Evolutionary conservation across 2,113 vertebrate species (phyloP), one percentile per base, ranked within the genome.

Genomic region (Polypterus bichir): DNA sequence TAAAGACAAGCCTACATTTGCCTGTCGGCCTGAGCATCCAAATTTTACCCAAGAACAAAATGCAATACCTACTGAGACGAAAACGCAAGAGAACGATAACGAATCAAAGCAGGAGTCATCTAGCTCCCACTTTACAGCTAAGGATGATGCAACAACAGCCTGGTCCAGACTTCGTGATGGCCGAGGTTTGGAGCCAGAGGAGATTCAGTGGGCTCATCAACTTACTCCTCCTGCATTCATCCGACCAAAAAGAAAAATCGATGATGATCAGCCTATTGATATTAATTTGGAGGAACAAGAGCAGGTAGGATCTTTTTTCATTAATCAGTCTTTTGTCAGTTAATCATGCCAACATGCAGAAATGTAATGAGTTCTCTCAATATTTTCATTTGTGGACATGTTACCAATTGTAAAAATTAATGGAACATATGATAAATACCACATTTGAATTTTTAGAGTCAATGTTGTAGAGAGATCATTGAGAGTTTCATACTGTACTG

Each of bases 81-180:
- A 83, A 73, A 58, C 80, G 77, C 74, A 79, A 44, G 83, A 86
- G 65, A 70, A 87, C 4, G 86, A 82, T 3, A 77, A 74, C 3
- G 77, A 80, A 3, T 63, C 46, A 4, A 74, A 69, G 3, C 74
- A 67, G 0, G 74, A 76, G 2, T 63, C 75, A 1, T 81, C 74
- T 2, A 76, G 0, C 62, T 77, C 6, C 70, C 71, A 68, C 74
- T 77, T n/a, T 8, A 73, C 54, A 9, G 61, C 47, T 3, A 79
- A 10, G 3, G 87, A 89, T 52, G 64, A 73, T 71, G 81, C 81
- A 67, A 85, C 89, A 66, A 93, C 91, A 0, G 88, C 94, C 9
- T 98, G 95, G 95, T 91, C 88, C 1, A 82, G 93, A 69, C 85
- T 97, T 66, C 80, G 95, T 11, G 93, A 97, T 0, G 95, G 95